A percentile compares a stretch with the other conserved stretches of the same genome.
Evolutionary conservation across 1,140 invertebrate genomes (phyloP).

Genomic region (Lethocerus indicus): DNA sequence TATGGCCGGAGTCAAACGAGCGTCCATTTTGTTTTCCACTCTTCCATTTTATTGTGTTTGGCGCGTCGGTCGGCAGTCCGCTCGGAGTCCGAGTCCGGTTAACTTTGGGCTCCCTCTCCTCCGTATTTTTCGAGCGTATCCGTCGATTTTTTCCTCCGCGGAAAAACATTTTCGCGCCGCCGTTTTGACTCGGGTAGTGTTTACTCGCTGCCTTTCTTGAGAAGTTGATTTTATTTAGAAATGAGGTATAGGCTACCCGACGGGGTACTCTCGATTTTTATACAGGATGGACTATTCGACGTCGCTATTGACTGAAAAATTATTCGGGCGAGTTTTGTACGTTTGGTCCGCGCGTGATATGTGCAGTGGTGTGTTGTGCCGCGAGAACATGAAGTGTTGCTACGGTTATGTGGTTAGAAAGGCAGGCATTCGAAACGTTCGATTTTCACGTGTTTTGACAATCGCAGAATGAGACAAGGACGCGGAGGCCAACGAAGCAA

Average conservation of each 20-base stretch:
- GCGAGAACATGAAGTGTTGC: constrained; percentile 18
- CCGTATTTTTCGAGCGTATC: too few relatives aligned
- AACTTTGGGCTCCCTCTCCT: too few relatives aligned
- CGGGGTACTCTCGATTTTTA: constrained; percentile 17
- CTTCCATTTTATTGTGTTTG: not conserved
- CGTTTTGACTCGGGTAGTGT: constrained; percentile 30
- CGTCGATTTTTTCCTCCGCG: too few relatives aligned
- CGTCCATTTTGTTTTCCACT: constrained; percentile 4
- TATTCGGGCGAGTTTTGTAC: constrained; percentile 12
- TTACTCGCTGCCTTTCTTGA: constrained; percentile 28
- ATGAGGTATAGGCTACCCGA: constrained; percentile 19
- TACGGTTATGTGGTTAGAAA: constrained; percentile 19
- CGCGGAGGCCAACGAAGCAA: constrained; percentile 29
- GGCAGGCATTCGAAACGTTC: constrained; percentile 21
- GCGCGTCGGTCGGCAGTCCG: too few relatives aligned
- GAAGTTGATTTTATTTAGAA: constrained; percentile 24
- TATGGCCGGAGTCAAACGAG: constrained; percentile 12
- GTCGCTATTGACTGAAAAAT: constrained; percentile 13
- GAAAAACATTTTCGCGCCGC: constrained; percentile 6
- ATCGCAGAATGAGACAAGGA: constrained; percentile 31
- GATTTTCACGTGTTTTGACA: constrained; percentile 21
- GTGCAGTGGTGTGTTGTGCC: constrained; percentile 18
- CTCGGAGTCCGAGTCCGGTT: too few relatives aligned
- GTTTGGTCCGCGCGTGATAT: constrained; percentile 11
- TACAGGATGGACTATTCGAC: constrained; percentile 18